Evolutionary conservation across 1,140 invertebrate genomes (phyloP).

Genomic region (Listronotus oregonensis): DNA sequence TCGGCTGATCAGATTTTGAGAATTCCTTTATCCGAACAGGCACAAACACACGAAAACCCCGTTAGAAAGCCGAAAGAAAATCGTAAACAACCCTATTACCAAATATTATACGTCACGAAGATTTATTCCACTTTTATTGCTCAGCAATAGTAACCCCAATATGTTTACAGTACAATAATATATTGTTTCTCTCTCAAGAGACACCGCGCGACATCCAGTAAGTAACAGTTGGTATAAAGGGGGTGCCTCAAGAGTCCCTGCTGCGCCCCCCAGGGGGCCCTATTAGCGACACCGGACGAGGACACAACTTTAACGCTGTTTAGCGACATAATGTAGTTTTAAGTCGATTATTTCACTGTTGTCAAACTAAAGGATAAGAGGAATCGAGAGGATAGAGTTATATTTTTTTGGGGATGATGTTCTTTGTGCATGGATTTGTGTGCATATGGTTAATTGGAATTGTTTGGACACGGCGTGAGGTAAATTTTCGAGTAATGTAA

Average conservation of each 20-base stretch:
- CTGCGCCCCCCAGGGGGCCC: slow-evolving; percentile 31
- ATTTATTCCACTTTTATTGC: not conserved
- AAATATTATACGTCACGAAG: not conserved
- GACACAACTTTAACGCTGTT: slow-evolving; percentile 33
- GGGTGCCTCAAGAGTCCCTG: slow-evolving; percentile 10
- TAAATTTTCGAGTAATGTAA: no score
- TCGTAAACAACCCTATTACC: no score
- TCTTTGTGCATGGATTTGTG: no score
- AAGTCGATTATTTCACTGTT: slow-evolving; percentile 25
- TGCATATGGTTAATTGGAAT: slow-evolving; percentile 7
- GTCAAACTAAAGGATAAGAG: slow-evolving; percentile 19
- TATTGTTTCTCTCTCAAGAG: slow-evolving; percentile 26
- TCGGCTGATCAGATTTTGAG: no score
- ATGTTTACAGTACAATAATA: slow-evolving; percentile 34
- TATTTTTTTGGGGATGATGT: not conserved
- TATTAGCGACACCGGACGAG: slow-evolving; percentile 38
- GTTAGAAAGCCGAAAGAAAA: no score
- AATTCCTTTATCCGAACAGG: no score
- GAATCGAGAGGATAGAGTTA: slow-evolving; percentile 24
- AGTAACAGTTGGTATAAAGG: slow-evolving; percentile 29
- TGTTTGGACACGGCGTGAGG: no score
- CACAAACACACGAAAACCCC: no score
- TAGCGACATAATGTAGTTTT: slow-evolving; percentile 35
- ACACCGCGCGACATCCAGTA: slow-evolving; percentile 14
- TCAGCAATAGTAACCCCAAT: not conserved